A percentile compares a stretch with the other conserved stretches of the same genome.
phyloP scores from a whole-genome alignment of 2,888 invertebrate genomes.

The Scaptomyza reducta region DNA sequence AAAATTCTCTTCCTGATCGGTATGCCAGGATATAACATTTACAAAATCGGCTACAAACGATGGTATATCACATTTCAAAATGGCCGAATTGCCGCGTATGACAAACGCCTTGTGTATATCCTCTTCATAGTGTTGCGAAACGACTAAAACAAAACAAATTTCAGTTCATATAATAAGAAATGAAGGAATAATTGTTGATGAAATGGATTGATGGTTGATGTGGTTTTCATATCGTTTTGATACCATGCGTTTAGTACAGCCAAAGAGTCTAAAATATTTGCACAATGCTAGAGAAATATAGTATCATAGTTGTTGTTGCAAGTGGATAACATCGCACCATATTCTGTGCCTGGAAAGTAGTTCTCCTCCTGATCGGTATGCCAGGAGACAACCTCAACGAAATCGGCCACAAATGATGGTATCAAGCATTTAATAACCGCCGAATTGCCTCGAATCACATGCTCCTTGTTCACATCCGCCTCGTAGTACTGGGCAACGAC shows the following conservation, averaged over 20 bases:
- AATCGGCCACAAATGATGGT: conserved; percentile 96
- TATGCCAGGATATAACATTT: conserved; percentile 93
- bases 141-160: conserved; percentile 86
- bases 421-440: conserved; percentile 95
- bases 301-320: conserved; percentile 8
- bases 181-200: conserved; percentile 14
- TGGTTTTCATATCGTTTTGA: conserved; percentile 16
- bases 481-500: conserved; percentile 96
- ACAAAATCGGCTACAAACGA: conserved; percentile 97
- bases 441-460: conserved; percentile 94
- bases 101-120: conserved; percentile 97
- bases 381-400: conserved; percentile 94
- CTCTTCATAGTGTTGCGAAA: conserved; percentile 94
- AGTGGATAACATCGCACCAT: conserved; percentile 78
- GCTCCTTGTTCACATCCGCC: conserved; percentile 96
- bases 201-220: conserved; percentile 20
- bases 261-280: conserved; percentile 42
- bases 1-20: conserved; percentile 86
- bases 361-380: conserved; percentile 88
- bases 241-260: conserved; percentile 69
- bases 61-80: conserved; percentile 95
- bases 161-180: conserved; percentile 34
- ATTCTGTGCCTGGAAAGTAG: conserved; percentile 84
- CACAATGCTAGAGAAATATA: conserved; percentile 17
- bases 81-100: conserved; percentile 94